Conservation (phyloP, 1,140 invertebrate species). For the Alviniconcha marisindica region DNA sequence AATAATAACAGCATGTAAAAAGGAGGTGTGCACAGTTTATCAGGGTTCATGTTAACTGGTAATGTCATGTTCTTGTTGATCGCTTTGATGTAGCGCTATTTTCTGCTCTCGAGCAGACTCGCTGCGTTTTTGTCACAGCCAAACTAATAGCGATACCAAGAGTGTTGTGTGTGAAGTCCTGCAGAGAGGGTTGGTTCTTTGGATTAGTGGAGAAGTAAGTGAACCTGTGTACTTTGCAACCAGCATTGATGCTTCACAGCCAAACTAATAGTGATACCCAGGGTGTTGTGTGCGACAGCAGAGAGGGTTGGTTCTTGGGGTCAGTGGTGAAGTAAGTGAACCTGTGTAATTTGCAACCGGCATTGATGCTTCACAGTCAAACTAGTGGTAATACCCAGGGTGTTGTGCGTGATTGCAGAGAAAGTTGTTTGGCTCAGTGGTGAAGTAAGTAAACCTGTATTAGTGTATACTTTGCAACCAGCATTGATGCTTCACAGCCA, state of each 20-base stretch:
- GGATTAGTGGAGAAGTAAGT: background rate
- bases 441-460: background rate
- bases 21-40: too few species aligned
- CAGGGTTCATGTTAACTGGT: too few species aligned
- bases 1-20: too few species aligned
- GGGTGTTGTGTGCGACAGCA: too few species aligned
- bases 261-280: background rate
- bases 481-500: background rate
- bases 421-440: background rate
- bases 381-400: background rate
- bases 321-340: background rate
- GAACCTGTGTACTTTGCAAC: background rate
- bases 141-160: background rate
- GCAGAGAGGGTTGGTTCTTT: background rate
- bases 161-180: too few species aligned
- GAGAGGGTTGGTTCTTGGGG: background rate
- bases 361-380: background rate
- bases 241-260: background rate
- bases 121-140: background rate
- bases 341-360: background rate
- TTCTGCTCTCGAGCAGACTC: too few species aligned
- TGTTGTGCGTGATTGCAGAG: too few species aligned
- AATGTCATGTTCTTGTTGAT: too few species aligned
- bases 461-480: too few species aligned
- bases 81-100: too few species aligned